Evolutionary conservation across 37 sponge, comb jelly and placozoan genomes (phyloP).

Genomic region (Spongilla lacustris): DNA sequence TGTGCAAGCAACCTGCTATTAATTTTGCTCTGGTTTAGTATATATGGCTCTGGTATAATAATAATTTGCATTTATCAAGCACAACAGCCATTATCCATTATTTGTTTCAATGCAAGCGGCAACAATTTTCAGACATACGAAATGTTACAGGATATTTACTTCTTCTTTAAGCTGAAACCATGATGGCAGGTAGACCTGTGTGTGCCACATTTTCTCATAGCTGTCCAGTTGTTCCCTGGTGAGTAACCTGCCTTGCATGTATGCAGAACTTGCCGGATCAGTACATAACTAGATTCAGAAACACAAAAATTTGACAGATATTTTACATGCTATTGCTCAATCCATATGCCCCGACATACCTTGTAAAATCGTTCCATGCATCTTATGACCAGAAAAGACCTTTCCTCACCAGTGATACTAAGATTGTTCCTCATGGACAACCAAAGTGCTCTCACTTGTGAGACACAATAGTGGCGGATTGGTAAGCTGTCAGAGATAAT

Average conservation of each 20-base stretch:
- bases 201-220: constrained; percentile 81
- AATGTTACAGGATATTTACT: no score
- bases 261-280: not conserved
- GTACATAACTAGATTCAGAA: no score
- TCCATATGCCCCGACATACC: constrained; percentile 16
- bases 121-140: no score
- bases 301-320: no score
- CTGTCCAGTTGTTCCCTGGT: constrained; percentile 40
- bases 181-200: constrained; percentile 47
- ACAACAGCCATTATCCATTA: no score
- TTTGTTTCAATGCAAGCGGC: no score
- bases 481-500: constrained; percentile 88
- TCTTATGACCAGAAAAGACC: constrained; percentile 65
- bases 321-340: no score
- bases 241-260: constrained; percentile 21
- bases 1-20: no score
- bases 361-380: constrained; percentile 52
- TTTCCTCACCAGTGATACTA: constrained; percentile 79
- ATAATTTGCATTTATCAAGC: no score
- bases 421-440: constrained; percentile 75
- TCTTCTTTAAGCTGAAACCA: constrained; percentile 33
- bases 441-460: constrained; percentile 83
- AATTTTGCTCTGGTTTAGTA: no score
- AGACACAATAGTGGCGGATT: constrained; percentile 84
- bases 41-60: no score